A percentile compares a stretch with the other conserved stretches of the same genome.
Evolutionary conservation across 2,797 vertebrate species (phyloP).

Genomic region (Pseudochirops corinnae): DNA sequence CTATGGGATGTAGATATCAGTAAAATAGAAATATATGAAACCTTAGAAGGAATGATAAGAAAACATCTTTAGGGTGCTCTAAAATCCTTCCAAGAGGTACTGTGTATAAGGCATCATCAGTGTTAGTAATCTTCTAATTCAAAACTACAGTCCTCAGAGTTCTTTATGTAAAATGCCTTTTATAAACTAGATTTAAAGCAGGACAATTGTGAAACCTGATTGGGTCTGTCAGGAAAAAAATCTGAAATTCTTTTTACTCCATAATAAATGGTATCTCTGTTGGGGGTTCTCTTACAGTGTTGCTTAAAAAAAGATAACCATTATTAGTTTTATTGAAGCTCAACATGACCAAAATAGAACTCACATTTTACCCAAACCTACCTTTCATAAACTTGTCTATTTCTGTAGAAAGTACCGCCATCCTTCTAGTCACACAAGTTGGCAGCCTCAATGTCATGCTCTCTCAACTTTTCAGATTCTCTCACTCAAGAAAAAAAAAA

Average conservation of each 20-base stretch:
- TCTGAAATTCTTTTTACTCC: neutral
- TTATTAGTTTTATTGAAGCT: neutral
- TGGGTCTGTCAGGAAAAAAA: neutral
- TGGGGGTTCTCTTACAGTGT: neutral
- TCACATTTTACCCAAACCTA: neutral
- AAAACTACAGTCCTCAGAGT: conserved; percentile 42
- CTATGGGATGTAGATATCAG: neutral
- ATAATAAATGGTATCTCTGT: neutral
- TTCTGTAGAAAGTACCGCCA: neutral
- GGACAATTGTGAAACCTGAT: neutral
- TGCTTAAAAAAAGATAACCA: neutral
- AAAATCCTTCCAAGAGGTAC: conserved; percentile 27
- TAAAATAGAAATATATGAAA: neutral
- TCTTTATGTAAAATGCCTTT: conserved; percentile 6
- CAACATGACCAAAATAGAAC: neutral
- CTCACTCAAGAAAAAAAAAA: neutral
- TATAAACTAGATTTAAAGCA: conserved; percentile 40
- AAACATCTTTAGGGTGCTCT: conserved; percentile 54
- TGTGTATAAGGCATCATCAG: neutral
- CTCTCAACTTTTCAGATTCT: neutral
- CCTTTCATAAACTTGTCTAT: neutral
- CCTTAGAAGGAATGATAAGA: neutral
- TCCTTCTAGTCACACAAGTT: neutral
- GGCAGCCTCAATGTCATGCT: neutral
- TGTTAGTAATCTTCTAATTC: conserved; percentile 31